These are phyloP conservation scores for Cheiracanthium punctorium DNA, from an alignment of 2,888 invertebrate species.

Conservation along the genomic window DNA sequence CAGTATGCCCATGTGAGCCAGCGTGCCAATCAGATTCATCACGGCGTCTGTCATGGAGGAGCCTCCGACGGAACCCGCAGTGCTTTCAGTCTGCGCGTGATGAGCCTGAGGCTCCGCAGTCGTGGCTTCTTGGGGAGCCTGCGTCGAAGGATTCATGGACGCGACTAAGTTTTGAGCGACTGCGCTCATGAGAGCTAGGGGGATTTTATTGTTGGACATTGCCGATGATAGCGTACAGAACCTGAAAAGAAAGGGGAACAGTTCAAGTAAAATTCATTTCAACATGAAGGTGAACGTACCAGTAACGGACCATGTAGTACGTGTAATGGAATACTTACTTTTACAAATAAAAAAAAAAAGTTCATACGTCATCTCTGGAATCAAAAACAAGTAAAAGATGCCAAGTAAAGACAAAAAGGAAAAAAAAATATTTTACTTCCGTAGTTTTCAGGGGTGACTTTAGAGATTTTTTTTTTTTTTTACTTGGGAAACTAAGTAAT, in stretches of 20 bases:
- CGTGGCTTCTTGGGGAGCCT: slow-evolving; percentile 20
- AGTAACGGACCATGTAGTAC: no score
- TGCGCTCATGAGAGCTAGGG: slow-evolving; percentile 46
- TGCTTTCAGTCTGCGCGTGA: not conserved
- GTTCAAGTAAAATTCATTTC: no score
- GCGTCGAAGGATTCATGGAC: slow-evolving; percentile 18
- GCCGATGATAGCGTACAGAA: slow-evolving; percentile 36
- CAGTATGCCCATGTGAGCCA: slow-evolving; percentile 46
- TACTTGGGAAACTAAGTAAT: no score
- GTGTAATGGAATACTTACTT: no score
- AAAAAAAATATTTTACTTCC: no score
- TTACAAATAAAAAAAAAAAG: no score
- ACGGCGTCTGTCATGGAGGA: slow-evolving; percentile 40
- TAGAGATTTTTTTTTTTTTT: no score
- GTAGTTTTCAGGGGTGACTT: no score
- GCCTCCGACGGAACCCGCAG: not conserved
- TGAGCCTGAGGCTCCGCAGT: slow-evolving; percentile 2
- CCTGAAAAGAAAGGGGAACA: slow-evolving; percentile 41
- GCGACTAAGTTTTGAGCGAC: slow-evolving; percentile 52
- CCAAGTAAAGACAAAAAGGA: no score
- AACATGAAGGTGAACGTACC: no score
- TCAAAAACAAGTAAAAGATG: no score
- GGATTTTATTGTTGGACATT: slow-evolving; percentile 62
- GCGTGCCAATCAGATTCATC: slow-evolving; percentile 35
- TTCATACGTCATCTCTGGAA: no score